Conservation (phyloP, 2,797 vertebrate genomes). For the Trachops cirrhosus region DNA sequence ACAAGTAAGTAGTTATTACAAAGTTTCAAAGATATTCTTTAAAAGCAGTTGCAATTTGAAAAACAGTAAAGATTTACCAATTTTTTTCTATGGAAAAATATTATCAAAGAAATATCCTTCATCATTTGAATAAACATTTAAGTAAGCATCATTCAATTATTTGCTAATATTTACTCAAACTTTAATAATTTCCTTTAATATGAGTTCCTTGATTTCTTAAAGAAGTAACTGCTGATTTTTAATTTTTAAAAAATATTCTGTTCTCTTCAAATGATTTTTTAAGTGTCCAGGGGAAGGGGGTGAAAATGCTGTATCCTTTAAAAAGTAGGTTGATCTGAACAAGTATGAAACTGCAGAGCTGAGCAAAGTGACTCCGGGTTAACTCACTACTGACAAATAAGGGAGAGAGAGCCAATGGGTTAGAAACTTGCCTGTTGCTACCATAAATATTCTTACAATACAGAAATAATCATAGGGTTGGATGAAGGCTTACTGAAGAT, state of each 20-base stretch:
- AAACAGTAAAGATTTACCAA: neutral
- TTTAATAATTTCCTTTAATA: constrained; percentile 39
- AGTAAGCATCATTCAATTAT: neutral
- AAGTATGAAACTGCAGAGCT: neutral
- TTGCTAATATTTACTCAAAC: constrained; percentile 1
- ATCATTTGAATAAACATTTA: constrained; percentile 21
- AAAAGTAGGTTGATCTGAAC: neutral
- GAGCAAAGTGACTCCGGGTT: neutral
- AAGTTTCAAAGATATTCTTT: neutral
- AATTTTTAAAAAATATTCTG: neutral
- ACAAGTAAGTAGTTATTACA: constrained; percentile 5
- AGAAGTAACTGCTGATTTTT: neutral
- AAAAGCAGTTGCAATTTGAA: neutral
- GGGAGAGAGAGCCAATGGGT: neutral
- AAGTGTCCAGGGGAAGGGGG: neutral
- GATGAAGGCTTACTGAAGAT: neutral
- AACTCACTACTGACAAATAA: neutral
- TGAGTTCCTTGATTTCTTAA: constrained; percentile 1
- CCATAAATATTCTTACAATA: neutral
- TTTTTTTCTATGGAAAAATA: constrained; percentile 37
- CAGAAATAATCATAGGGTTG: neutral
- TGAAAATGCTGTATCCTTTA: neutral
- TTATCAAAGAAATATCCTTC: neutral
- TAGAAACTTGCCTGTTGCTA: neutral
- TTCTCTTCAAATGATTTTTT: constrained; percentile 24